Evolutionary conservation across 2,888 invertebrate species (phyloP).

Genomic region (Phyllotreta cruciferae): DNA sequence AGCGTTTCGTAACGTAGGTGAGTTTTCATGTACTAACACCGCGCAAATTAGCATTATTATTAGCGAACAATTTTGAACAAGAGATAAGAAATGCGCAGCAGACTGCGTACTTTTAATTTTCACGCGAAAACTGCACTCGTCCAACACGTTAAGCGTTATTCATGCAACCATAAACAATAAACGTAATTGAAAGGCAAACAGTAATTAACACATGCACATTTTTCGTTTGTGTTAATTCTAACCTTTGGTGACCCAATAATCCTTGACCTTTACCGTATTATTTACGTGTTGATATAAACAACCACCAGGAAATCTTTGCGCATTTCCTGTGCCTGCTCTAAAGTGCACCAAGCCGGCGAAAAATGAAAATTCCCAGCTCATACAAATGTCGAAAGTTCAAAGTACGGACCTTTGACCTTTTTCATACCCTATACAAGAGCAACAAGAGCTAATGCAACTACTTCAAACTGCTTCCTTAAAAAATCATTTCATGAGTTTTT

Average conservation of each 20-base stretch:
- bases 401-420: conserved; percentile 17
- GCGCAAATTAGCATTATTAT: too few relatives aligned
- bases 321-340: conserved; percentile 3
- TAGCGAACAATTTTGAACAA: too few relatives aligned
- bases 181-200: too few relatives aligned
- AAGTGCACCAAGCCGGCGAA: conserved; percentile 16
- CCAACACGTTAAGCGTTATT: too few relatives aligned
- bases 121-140: too few relatives aligned
- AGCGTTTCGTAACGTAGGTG: too few relatives aligned
- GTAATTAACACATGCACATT: too few relatives aligned
- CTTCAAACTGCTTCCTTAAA: not conserved
- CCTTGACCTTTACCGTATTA: conserved; percentile 8
- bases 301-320: not conserved
- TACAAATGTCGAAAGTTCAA: conserved; percentile 21
- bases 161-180: too few relatives aligned
- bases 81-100: too few relatives aligned
- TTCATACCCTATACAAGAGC: not conserved
- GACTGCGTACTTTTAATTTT: too few relatives aligned
- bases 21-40: too few relatives aligned
- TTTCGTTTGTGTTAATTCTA: not conserved
- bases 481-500: too few relatives aligned
- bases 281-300: not conserved
- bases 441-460: not conserved
- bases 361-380: conserved; percentile 4
- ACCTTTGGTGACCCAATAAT: conserved; percentile 6